Evolutionary conservation across 2,113 vertebrate genomes (phyloP).

Genomic region (Corynorhinus townsendii): DNA sequence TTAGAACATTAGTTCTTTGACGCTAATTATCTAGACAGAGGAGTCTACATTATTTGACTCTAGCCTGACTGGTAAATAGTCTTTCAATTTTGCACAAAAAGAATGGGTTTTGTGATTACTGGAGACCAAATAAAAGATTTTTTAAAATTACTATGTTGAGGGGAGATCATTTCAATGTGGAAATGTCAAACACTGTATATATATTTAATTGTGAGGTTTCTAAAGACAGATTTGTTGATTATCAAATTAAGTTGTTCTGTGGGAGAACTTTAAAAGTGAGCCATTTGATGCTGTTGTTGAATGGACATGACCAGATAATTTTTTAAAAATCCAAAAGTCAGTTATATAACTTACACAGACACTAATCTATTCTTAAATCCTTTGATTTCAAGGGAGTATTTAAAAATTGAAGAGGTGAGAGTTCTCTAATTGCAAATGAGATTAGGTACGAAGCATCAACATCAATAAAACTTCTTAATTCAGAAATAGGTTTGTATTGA

Average conservation of each 20-base stretch:
- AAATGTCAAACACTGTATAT: constrained; percentile 11
- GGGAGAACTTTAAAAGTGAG: not conserved
- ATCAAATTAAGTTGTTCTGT: not conserved
- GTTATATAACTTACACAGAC: not conserved
- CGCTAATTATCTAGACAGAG: constrained; percentile 46
- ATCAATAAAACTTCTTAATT: constrained; percentile 26
- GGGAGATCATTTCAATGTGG: not conserved
- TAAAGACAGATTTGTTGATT: not conserved
- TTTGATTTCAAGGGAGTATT: constrained; percentile 30
- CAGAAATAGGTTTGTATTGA: constrained; percentile 2
- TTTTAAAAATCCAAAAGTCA: not conserved
- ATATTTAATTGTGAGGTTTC: not conserved
- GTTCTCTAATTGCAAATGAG: constrained; percentile 4
- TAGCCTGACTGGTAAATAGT: constrained; percentile 46
- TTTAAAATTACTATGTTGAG: not conserved
- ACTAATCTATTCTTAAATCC: not conserved
- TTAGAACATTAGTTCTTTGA: constrained; percentile 44
- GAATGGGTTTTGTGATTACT: constrained; percentile 9
- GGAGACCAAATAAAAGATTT: constrained; percentile 24
- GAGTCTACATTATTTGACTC: constrained; percentile 21
- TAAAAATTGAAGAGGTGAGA: not conserved
- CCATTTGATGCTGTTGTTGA: not conserved
- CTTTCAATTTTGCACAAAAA: constrained; percentile 16
- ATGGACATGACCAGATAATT: not conserved
- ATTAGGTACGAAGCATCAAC: not conserved